phyloP scores from a whole-genome alignment of 2,113 vertebrate species.

The Syrmaticus mikado region DNA sequence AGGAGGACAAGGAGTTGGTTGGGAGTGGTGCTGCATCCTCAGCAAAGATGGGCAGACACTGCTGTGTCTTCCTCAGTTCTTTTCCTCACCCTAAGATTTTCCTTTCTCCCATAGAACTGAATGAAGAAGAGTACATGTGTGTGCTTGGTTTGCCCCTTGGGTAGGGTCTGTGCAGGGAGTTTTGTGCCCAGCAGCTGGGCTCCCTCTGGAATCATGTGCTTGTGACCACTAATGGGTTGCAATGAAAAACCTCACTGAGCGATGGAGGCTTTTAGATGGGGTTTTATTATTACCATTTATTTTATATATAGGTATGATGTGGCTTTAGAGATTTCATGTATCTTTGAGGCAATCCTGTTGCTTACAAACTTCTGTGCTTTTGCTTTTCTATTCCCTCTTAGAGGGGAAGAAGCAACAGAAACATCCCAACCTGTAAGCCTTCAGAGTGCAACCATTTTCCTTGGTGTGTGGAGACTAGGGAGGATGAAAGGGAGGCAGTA shows the following conservation, averaged over 20 bases:
- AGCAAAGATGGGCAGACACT: not conserved
- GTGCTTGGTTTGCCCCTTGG: not conserved
- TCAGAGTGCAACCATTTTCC: not conserved
- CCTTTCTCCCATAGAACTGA: not conserved
- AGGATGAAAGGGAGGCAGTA: not conserved
- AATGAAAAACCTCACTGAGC: not conserved
- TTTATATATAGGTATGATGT: not conserved
- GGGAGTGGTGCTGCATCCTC: not conserved
- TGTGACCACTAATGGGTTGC: slow-evolving; percentile 21
- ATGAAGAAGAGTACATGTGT: not conserved
- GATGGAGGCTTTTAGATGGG: not conserved
- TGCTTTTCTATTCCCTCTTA: not conserved
- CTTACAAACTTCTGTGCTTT: not conserved
- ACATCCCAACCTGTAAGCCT: not conserved
- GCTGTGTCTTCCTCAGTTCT: not conserved
- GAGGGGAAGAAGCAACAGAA: not conserved
- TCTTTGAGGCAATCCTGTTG: not conserved
- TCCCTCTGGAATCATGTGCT: not conserved
- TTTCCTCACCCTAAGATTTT: not conserved
- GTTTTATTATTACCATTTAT: not conserved
- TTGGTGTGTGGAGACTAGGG: not conserved
- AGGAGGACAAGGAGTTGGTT: not conserved
- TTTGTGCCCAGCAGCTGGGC: not conserved
- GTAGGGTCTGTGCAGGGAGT: not conserved
- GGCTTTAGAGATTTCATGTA: not conserved